phyloP scores from a whole-genome alignment of 2,113 vertebrate species.

The Corythaixoides concolor region DNA sequence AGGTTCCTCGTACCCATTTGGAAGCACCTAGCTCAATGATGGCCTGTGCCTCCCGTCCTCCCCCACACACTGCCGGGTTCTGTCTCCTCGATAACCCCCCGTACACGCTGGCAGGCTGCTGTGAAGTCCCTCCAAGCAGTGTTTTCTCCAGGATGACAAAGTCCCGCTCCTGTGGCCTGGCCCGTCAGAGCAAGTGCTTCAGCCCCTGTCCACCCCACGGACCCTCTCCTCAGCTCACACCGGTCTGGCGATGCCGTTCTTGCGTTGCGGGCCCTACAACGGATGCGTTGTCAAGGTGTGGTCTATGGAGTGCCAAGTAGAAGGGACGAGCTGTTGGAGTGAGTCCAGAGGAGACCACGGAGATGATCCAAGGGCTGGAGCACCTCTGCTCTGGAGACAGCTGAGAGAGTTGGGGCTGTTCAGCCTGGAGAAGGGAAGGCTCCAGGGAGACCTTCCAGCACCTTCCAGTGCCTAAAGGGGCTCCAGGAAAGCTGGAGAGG shows the following conservation, averaged over 20 bases:
- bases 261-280: accelerated
- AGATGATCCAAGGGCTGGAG: no score
- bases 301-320: neutral
- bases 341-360: no score
- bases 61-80: accelerated
- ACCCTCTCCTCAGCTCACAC: neutral
- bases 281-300: neutral
- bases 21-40: neutral
- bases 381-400: no score
- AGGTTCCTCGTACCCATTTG: neutral
- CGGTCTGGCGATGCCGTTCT: accelerated
- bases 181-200: neutral
- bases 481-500: no score
- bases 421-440: no score
- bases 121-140: neutral
- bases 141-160: neutral
- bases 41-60: neutral
- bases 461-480: no score
- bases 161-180: neutral
- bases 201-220: accelerated
- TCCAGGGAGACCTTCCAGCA: no score
- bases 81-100: accelerated
- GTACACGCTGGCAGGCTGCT: neutral
- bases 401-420: no score
- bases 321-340: no score